Evolutionary conservation across 2,888 invertebrate species (phyloP).

Genomic region (Rhingia campestris): DNA sequence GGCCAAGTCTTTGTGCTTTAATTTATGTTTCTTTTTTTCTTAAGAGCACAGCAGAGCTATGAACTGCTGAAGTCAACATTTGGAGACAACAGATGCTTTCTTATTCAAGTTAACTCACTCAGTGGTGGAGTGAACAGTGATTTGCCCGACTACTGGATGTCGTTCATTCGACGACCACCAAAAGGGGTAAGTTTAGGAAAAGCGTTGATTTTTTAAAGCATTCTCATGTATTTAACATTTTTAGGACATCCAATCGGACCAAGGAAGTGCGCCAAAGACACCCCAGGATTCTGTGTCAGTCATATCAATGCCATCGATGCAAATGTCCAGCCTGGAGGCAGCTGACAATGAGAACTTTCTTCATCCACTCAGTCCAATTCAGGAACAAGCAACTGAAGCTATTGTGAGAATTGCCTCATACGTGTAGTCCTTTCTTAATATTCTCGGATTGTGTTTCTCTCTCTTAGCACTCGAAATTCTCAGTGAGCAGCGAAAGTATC

Average conservation of each 20-base stretch:
- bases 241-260: conserved; percentile 81
- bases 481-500: conserved; percentile 85
- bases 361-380: conserved; percentile 90
- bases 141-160: conserved; percentile 93
- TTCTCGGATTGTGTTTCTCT: neutral
- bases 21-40: neutral
- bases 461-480: conserved; percentile 81
- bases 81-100: conserved; percentile 93
- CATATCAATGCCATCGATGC: conserved; percentile 80
- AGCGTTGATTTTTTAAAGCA: neutral
- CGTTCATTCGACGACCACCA: conserved; percentile 87
- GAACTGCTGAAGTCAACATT: conserved; percentile 93
- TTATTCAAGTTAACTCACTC: conserved; percentile 94
- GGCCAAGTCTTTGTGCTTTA: neutral
- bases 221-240: neutral
- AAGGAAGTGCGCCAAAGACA: conserved; percentile 84
- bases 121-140: conserved; percentile 85
- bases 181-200: conserved; percentile 82
- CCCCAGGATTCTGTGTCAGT: conserved; percentile 84
- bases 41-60: conserved; percentile 92
- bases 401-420: conserved; percentile 80
- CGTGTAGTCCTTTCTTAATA: neutral
- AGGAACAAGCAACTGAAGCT: conserved; percentile 85
- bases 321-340: conserved; percentile 78
- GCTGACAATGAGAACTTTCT: conserved; percentile 82